Conservation (phyloP, 2,888 invertebrate genomes). For the Xestia xanthographa region DNA sequence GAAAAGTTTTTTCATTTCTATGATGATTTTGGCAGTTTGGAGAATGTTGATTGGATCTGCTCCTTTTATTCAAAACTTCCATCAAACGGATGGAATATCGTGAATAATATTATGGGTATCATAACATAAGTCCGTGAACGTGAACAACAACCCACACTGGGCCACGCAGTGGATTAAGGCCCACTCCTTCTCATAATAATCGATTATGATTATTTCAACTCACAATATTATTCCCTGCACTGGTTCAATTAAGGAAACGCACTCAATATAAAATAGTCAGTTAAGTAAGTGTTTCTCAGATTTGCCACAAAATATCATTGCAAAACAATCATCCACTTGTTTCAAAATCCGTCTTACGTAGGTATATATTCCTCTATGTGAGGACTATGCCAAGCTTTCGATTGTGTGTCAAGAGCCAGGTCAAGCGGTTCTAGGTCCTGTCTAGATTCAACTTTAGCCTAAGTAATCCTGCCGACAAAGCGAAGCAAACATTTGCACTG, state of each 20-base stretch:
- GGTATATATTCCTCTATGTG: slow-evolving; percentile 24
- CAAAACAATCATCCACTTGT: slow-evolving; percentile 2
- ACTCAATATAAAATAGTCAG: too few relatives aligned
- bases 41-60: slow-evolving; percentile 45
- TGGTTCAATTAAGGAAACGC: neutral
- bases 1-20: slow-evolving; percentile 63
- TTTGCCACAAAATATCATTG: neutral
- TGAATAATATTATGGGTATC: neutral
- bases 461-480: slow-evolving; percentile 57
- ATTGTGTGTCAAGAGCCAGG: slow-evolving; percentile 52
- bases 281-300: too few relatives aligned
- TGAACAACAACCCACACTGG: neutral
- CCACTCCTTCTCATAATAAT: neutral
- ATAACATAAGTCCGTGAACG: neutral
- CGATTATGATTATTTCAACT: neutral
- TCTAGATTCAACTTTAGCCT: slow-evolving; percentile 50
- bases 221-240: neutral
- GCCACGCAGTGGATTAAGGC: neutral
- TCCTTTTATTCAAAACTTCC: slow-evolving; percentile 27
- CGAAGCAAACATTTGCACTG: slow-evolving; percentile 63
- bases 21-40: slow-evolving; percentile 50
- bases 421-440: slow-evolving; percentile 39
- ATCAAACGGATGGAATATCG: neutral
- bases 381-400: slow-evolving; percentile 50
- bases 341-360: slow-evolving; percentile 7